Percentiles rank a stretch among this genome's conserved stretches.
These are phyloP conservation scores for Arion vulgaris DNA, from an alignment of 1,140 invertebrate species.

Conservation along the genomic window DNA sequence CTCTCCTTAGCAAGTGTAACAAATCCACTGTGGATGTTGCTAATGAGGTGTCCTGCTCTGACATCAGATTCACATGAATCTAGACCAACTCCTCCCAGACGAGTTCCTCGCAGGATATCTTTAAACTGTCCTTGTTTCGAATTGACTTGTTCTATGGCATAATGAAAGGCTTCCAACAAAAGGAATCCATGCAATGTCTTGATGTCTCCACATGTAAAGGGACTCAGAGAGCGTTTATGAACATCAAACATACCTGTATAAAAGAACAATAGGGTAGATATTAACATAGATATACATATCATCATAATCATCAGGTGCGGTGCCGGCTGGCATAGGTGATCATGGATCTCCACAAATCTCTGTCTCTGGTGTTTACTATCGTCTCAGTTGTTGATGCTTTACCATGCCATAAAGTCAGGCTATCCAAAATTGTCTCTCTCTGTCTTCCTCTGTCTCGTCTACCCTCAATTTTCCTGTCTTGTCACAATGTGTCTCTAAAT, in stretches of 20 bases:
- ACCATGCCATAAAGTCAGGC: too few species aligned
- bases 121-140: conserved; percentile 60
- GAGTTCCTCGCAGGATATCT: conserved; percentile 57
- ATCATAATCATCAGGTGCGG: too few species aligned
- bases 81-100: conserved; percentile 64
- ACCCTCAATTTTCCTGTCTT: too few species aligned
- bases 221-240: conserved; percentile 50
- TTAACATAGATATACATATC: neutral
- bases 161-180: conserved; percentile 68
- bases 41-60: conserved; percentile 60
- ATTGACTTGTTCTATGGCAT: conserved; percentile 65
- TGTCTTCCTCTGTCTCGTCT: too few species aligned
- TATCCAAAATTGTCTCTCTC: too few species aligned
- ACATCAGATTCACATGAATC: conserved; percentile 61
- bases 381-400: too few species aligned
- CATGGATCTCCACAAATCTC: too few species aligned
- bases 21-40: conserved; percentile 63
- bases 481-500: too few species aligned
- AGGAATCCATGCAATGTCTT: conserved; percentile 66
- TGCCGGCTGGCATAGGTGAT: too few species aligned
- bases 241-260: conserved; percentile 68
- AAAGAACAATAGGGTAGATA: neutral
- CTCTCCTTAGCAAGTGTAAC: conserved; percentile 51
- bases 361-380: too few species aligned
- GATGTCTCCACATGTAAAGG: conserved; percentile 66